These are phyloP conservation scores for Xanthorhoe spadicearia DNA, from an alignment of 2,888 invertebrate species.

Conservation along the genomic window DNA sequence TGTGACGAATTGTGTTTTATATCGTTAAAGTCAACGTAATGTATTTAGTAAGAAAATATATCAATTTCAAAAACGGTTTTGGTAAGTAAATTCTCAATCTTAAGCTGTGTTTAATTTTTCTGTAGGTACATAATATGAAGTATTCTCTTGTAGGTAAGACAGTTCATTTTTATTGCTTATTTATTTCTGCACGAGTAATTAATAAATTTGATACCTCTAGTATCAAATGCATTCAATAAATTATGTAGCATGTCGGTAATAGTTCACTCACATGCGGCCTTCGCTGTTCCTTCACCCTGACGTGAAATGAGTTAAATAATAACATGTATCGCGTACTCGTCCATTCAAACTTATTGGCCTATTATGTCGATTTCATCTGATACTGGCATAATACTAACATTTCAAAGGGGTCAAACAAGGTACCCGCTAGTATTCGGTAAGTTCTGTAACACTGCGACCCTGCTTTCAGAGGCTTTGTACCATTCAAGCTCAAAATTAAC, in stretches of 20 bases:
- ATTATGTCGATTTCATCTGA: constrained; percentile 53
- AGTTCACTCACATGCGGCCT: constrained; percentile 4
- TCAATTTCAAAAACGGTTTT: too few relatives aligned
- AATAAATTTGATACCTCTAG: neutral
- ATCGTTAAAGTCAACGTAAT: too few relatives aligned
- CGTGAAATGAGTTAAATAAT: constrained; percentile 44
- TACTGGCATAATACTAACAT: constrained; percentile 58
- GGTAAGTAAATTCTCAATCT: too few relatives aligned
- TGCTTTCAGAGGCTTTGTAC: constrained; percentile 23
- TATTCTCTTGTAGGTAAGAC: too few relatives aligned
- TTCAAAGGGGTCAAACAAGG: constrained; percentile 51
- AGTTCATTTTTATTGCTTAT: neutral
- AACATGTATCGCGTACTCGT: constrained; percentile 35
- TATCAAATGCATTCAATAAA: neutral
- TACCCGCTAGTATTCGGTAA: constrained; percentile 43
- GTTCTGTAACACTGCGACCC: constrained; percentile 34
- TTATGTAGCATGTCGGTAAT: constrained; percentile 1
- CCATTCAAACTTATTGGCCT: constrained; percentile 45
- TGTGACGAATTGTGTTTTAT: too few relatives aligned
- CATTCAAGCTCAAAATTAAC: constrained; percentile 31
- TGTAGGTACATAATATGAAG: too few relatives aligned
- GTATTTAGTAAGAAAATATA: too few relatives aligned
- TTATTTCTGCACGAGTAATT: neutral
- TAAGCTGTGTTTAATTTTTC: too few relatives aligned
- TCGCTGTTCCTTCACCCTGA: constrained; percentile 30